Conservation (phyloP, 2,113 vertebrate genomes). For the Sinocyclocheilus anophthalmus region DNA sequence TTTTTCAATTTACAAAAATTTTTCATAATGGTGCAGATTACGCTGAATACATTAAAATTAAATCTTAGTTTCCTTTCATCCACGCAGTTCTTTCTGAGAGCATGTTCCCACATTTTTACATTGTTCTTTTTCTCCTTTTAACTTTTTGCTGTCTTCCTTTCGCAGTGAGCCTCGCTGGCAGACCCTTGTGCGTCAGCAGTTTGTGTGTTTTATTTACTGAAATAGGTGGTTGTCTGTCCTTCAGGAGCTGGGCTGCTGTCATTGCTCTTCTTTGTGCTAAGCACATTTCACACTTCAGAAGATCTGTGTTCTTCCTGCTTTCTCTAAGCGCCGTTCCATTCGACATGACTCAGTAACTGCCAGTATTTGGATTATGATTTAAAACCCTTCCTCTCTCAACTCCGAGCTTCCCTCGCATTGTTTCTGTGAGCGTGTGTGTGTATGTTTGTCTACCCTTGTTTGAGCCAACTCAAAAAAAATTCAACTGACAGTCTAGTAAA, state of each 20-base stretch:
- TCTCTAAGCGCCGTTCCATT: slow-evolving; percentile 33
- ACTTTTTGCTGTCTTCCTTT: slow-evolving; percentile 37
- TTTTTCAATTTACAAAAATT: neutral
- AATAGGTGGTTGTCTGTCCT: slow-evolving; percentile 10
- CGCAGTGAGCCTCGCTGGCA: slow-evolving; percentile 35
- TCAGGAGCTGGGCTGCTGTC: neutral
- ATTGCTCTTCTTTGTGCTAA: slow-evolving; percentile 43
- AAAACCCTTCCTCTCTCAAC: slow-evolving; percentile 55
- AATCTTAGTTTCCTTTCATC: neutral
- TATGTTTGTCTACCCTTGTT: neutral
- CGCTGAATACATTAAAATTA: neutral
- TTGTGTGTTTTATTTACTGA: slow-evolving; percentile 41
- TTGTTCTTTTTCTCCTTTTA: neutral
- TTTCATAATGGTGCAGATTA: neutral
- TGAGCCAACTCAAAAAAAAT: neutral
- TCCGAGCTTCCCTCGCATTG: neutral
- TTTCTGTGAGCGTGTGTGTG: slow-evolving; percentile 18
- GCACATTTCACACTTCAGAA: slow-evolving; percentile 38
- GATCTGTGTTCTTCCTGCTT: neutral
- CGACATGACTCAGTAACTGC: slow-evolving; percentile 53
- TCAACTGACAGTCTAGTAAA: slow-evolving; percentile 36
- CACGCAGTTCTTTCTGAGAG: too few relatives aligned
- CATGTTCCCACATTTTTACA: neutral
- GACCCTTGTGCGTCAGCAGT: neutral
- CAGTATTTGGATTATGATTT: slow-evolving; percentile 52